Evolutionary conservation across 2,888 invertebrate genomes (phyloP), one percentile per base, ranked within the genome.

Genomic region (Lepidochitona cinerea): DNA sequence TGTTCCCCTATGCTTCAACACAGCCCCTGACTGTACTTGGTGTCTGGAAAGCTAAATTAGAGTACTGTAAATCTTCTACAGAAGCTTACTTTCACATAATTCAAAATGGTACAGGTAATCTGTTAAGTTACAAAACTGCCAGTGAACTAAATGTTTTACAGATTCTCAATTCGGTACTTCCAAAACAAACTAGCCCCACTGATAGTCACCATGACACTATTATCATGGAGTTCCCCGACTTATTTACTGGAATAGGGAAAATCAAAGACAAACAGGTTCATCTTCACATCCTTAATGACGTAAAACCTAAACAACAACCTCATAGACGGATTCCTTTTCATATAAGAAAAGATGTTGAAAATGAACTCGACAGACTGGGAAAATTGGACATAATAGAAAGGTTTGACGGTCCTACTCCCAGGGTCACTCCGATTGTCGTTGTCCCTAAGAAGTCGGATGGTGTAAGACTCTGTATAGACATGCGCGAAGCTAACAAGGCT

Each of bases 391-490:
- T 77, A 4, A 75, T 78, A 64, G 76, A 76, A 59, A 37, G 74
- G 73, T 77, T 81, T 32, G 73, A 76, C 66, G 79, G 75, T 35
- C 78, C 81, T 32, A 81, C 82, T 36, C 79, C 82, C 12, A n/a
- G 54, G 54, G 59, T 59, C 18, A 59, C 29, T 32, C 5, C 29
- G 12, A 26, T 59, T 26, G 23, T 85, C 80, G 83, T 75, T 82
- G 12, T 75, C 4, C 79, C 79, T 0, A 77, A 77, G 33, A 83
- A 83, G 41, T 72, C 75, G 53, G 66, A 71, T 14, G 73, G 73
- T 59, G 72, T 84, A 18, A 65, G 84, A 41, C 64, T 85, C 23
- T 81, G 80, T 70, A 74, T 82, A 0, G 83, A 84, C 66, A 84
- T 84, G 81, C 41, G 82, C 14, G 70, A 78, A 65, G 77, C 81